Base-by-base conservation (phyloP, 2,888 invertebrate genomes). In the Caenorhabditis sp. region DNA sequence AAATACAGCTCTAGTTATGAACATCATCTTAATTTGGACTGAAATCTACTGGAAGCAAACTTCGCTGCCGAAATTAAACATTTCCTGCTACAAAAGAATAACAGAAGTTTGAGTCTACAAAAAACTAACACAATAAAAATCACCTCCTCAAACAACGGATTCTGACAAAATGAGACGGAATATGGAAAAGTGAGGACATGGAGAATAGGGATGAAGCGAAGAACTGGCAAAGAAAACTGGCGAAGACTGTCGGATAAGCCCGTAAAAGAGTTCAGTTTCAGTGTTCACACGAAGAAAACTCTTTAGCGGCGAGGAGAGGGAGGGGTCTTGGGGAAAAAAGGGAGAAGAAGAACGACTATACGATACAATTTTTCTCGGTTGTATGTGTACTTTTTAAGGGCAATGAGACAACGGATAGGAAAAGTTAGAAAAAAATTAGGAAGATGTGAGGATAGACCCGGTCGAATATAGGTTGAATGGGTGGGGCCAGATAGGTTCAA, bases 241-340 rank as follows among this genome's bases (percentile, higher is more conserved):
- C 47, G 64, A 41, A 28, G 70, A 54, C 41, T 47, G 69, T 69
- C 68, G 68, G 59, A 68, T 76, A 66, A 49, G 66, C 59, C 77
- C 77, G 77, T 77, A 77, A 77, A 77, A 77, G 77, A 77, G 77
- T 77, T 77, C 77, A 77, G 79, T 80, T 80, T 80, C 79, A 72
- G 70, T 72, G 72, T 80, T 80, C 72, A 75, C 68, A 47, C 49
- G 41, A 76, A 1, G 70, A 70, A 80, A 72, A 72, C 70, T 72
- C 72, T 80, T 80, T 80, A 72, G 56, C 73, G 68, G 76, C 31
- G 19, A 28, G 51, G 56, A 56, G 72, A 49, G 63, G 47, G 59
- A 47, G 69, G 80, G 38, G 19, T 35, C 35, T 28, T 47, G 14
- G 26, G 14, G 26, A 54, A 54, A 26, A 54, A 54, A 22, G 14